Evolutionary conservation across 2,113 vertebrate species (phyloP).

Genomic region (Scalopus aquaticus): DNA sequence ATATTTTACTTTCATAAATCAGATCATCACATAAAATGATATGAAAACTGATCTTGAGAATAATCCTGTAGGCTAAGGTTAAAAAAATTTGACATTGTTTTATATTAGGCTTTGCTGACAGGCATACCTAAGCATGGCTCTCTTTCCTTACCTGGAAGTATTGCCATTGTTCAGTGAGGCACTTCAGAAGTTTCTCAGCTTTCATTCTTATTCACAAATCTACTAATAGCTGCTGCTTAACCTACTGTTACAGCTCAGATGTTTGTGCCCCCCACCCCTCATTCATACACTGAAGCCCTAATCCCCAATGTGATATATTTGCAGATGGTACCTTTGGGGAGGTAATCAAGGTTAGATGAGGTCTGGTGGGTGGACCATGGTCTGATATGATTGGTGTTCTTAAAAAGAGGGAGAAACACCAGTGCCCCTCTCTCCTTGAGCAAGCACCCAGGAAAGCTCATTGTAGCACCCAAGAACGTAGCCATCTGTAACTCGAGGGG

Average conservation of each 20-base stretch:
- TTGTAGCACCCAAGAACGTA: background rate
- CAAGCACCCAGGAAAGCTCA: background rate
- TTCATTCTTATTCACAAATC: no score
- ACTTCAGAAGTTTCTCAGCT: no score
- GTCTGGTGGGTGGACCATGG: background rate
- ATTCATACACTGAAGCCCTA: background rate
- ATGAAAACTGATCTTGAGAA: background rate
- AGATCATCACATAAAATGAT: background rate
- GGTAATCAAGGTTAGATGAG: background rate
- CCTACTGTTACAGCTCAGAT: no score
- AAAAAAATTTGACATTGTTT: background rate
- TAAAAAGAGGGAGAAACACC: background rate
- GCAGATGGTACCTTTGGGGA: background rate
- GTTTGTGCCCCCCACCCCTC: background rate
- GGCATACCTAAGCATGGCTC: background rate
- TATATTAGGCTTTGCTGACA: background rate
- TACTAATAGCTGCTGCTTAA: no score
- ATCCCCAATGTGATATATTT: background rate
- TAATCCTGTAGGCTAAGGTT: background rate
- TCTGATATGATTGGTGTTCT: background rate
- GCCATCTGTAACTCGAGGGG: background rate
- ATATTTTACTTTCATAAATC: slow-evolving; percentile 18
- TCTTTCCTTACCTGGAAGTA: background rate
- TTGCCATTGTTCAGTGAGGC: no score
- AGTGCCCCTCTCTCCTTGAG: background rate